These are phyloP conservation scores for Dascyllus trimaculatus DNA, from an alignment of 2,113 vertebrate genomes.

Conservation along the genomic window DNA sequence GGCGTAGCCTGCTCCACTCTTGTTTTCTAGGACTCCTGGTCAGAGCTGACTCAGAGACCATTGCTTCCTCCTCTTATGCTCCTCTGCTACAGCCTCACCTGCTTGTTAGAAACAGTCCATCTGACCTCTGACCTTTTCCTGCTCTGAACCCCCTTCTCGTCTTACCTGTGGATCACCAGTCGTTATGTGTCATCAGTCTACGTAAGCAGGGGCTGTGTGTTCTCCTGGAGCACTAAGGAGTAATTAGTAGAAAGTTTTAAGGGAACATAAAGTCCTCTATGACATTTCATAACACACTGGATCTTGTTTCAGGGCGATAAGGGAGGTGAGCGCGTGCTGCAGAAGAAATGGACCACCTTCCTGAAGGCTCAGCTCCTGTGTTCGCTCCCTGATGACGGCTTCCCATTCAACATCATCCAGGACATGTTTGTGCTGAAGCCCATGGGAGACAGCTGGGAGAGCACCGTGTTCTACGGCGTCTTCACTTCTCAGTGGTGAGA, in stretches of 20 bases:
- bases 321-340: constrained; percentile 94
- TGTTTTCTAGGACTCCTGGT: constrained; percentile 11
- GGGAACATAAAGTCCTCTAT: neutral
- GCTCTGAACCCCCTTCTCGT: neutral
- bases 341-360: constrained; percentile 98
- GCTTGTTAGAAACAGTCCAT: neutral
- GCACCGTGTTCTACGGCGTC: constrained; percentile 93
- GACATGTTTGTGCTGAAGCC: constrained; percentile 95
- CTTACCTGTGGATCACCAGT: neutral
- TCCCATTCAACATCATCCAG: constrained; percentile 97
- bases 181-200: neutral
- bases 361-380: constrained; percentile 96
- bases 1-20: neutral
- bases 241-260: neutral
- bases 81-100: too few species aligned
- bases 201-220: neutral
- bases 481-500: constrained; percentile 97
- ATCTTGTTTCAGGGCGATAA: constrained; percentile 83
- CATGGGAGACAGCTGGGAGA: constrained; percentile 87
- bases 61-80: neutral
- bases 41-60: constrained; percentile 19
- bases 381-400: constrained; percentile 91
- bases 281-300: neutral
- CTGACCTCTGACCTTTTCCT: constrained; percentile 5
- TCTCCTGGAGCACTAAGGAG: neutral